Evolutionary conservation across 2,888 invertebrate genomes (phyloP).

Genomic region (Cosmorhoe ocellata): DNA sequence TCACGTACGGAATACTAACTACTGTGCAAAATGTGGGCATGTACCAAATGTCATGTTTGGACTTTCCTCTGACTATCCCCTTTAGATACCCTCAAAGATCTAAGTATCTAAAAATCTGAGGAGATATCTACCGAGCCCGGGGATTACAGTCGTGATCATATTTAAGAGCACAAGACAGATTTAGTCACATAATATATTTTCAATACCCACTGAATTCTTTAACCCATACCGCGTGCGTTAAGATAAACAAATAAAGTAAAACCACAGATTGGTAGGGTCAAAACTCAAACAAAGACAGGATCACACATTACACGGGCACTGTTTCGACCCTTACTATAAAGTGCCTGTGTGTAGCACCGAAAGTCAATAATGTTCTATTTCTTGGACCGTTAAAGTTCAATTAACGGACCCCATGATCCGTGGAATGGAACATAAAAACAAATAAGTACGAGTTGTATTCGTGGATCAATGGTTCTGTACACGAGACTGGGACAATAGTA

Average conservation of each 20-base stretch:
- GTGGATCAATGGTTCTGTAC: not conserved
- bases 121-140: no score
- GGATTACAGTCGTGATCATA: no score
- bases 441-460: not conserved
- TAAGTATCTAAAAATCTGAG: no score
- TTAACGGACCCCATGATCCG: slow-evolving; percentile 65
- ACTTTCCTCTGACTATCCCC: no score
- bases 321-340: slow-evolving; percentile 49
- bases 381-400: slow-evolving; percentile 70
- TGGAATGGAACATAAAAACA: slow-evolving; percentile 70
- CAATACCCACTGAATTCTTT: no score
- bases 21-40: no score
- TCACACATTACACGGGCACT: slow-evolving; percentile 27
- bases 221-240: not conserved
- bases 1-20: no score
- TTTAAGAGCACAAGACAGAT: no score
- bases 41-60: no score
- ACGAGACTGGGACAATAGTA: not conserved
- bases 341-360: slow-evolving; percentile 44
- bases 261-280: slow-evolving; percentile 23
- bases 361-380: slow-evolving; percentile 64
- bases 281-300: slow-evolving; percentile 29
- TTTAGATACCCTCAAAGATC: no score
- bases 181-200: no score
- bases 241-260: slow-evolving; percentile 1